Conservation (phyloP, 2,888 invertebrate genomes). For the Nomada fabriciana region DNA sequence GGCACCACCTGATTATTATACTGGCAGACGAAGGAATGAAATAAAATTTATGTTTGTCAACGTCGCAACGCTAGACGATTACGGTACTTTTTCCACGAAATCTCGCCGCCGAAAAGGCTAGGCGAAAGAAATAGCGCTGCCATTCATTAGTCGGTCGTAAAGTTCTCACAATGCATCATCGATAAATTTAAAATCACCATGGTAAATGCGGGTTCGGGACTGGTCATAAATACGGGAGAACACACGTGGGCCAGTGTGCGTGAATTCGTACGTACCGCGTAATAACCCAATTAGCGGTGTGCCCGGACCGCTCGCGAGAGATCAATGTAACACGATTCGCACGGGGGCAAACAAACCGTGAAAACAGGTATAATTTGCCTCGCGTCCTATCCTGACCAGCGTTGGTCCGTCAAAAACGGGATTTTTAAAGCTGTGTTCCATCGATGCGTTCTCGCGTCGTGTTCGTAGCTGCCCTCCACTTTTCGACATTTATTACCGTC, state of each 20-base stretch:
- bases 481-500: background rate
- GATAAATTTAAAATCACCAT: constrained; percentile 27
- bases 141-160: constrained; percentile 44
- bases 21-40: background rate
- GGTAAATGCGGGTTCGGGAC: constrained; percentile 36
- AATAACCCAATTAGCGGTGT: constrained; percentile 52
- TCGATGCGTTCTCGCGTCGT: too few relatives aligned
- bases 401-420: background rate
- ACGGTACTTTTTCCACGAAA: constrained; percentile 30
- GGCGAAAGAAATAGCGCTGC: constrained; percentile 10
- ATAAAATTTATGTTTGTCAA: constrained; percentile 14
- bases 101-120: background rate
- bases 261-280: constrained; percentile 19
- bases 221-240: constrained; percentile 14
- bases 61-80: background rate
- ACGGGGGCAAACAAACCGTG: constrained; percentile 24
- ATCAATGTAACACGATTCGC: constrained; percentile 18
- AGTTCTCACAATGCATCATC: constrained; percentile 44
- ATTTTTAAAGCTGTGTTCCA: too few relatives aligned
- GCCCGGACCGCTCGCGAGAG: background rate
- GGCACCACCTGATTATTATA: constrained; percentile 46
- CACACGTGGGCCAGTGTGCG: background rate
- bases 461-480: too few relatives aligned
- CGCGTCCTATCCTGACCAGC: background rate
- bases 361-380: constrained; percentile 19